phyloP scores from a whole-genome alignment of 1,140 invertebrate species.

The Sarcophaga peregrina region DNA sequence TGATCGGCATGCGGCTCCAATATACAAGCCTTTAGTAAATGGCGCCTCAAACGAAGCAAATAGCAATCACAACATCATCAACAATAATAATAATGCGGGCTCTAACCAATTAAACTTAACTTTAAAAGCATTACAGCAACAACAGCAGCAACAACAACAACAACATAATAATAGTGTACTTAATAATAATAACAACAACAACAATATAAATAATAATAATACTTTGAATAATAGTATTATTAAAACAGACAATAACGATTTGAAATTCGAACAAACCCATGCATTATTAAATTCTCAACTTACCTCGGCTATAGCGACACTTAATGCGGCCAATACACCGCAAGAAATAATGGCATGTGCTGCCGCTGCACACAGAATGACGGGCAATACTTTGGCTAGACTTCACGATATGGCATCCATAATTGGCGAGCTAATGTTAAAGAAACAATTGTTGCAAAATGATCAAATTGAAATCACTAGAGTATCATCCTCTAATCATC shows the following conservation, averaged over 20 bases:
- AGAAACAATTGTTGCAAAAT: slow-evolving; percentile 57
- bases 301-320: slow-evolving; percentile 53
- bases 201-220: slow-evolving; percentile 42
- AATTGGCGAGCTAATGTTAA: slow-evolving; percentile 54
- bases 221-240: slow-evolving; percentile 52
- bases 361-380: slow-evolving; percentile 43
- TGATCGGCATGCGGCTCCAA: slow-evolving; percentile 60
- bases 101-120: slow-evolving; percentile 31
- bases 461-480: slow-evolving; percentile 64
- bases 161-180: slow-evolving; percentile 41
- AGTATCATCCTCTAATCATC: slow-evolving; percentile 17
- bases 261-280: slow-evolving; percentile 37
- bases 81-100: slow-evolving; percentile 14
- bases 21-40: slow-evolving; percentile 61
- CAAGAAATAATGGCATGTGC: slow-evolving; percentile 60
- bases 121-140: slow-evolving; percentile 42
- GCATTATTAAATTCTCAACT: slow-evolving; percentile 57
- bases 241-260: slow-evolving; percentile 41
- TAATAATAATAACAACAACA: slow-evolving; percentile 44
- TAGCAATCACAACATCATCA: slow-evolving; percentile 44
- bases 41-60: slow-evolving; percentile 48
- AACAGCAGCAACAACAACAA: slow-evolving; percentile 42
- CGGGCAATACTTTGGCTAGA: neutral
- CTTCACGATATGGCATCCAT: neutral
- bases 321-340: slow-evolving; percentile 58